A percentile compares a stretch with the other conserved stretches of the same genome.
These are phyloP conservation scores for Ceuthmochares aereus DNA, from an alignment of 2,113 vertebrate species.

Conservation along the genomic window DNA sequence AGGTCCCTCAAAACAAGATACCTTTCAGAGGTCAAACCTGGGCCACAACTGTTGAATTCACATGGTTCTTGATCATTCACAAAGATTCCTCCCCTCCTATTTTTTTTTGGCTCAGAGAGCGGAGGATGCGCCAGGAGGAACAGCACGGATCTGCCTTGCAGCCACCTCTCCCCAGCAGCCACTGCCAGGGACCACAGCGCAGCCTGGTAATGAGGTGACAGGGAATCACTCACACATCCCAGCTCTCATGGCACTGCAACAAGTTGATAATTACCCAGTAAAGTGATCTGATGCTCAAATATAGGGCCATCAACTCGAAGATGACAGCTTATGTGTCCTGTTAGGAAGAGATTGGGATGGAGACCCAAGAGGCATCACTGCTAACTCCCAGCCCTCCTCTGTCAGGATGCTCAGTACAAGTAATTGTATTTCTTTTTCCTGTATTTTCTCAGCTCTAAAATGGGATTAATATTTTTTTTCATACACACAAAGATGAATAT, in stretches of 20 bases:
- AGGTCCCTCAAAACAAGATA: constrained; percentile 9
- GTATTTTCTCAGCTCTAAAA: neutral
- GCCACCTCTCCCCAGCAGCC: neutral
- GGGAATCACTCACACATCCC: neutral
- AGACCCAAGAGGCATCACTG: neutral
- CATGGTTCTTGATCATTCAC: neutral
- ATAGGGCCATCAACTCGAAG: neutral
- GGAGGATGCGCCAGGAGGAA: neutral
- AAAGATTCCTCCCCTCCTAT: neutral
- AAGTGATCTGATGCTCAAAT: neutral
- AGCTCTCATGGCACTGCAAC: neutral
- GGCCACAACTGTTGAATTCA: constrained; percentile 18
- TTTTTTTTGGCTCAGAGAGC: neutral
- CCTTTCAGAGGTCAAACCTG: constrained; percentile 36
- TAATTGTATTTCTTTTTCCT: neutral
- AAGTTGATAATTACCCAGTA: neutral
- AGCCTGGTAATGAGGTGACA: neutral
- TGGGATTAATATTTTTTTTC: neutral
- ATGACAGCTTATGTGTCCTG: neutral
- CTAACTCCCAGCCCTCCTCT: neutral
- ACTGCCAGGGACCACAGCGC: neutral
- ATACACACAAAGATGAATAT: neutral
- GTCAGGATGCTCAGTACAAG: neutral
- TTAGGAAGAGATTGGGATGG: neutral
- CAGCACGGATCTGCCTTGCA: neutral